Evolutionary conservation across 2,113 vertebrate species (phyloP).

Genomic region (Phalacrocorax aristotelis): DNA sequence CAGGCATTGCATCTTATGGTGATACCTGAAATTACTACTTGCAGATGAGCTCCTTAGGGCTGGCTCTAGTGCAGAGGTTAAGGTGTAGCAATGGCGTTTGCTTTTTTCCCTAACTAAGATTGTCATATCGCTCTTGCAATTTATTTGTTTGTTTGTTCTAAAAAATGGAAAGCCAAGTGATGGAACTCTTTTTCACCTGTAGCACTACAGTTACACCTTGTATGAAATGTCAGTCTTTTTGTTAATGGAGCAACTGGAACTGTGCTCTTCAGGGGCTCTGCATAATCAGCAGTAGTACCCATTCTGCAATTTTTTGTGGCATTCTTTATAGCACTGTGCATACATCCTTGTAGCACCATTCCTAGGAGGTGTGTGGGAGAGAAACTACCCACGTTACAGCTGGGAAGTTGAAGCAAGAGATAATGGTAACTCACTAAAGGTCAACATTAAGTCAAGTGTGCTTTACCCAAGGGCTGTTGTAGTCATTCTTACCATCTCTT

Average conservation of each 20-base stretch:
- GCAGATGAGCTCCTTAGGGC: neutral
- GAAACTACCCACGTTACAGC: neutral
- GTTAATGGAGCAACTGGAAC: neutral
- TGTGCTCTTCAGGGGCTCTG: neutral
- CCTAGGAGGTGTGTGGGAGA: slow-evolving; percentile 27
- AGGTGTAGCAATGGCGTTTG: neutral
- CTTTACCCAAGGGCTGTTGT: neutral
- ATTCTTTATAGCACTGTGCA: neutral
- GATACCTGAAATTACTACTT: neutral
- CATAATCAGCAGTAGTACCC: neutral
- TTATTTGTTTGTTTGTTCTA: neutral
- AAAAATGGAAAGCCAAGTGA: too few relatives aligned
- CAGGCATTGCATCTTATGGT: neutral
- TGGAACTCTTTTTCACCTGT: neutral
- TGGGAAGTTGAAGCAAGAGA: neutral
- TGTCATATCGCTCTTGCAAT: neutral
- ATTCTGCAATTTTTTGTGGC: neutral
- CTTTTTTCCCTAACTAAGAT: neutral
- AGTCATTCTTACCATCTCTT: neutral
- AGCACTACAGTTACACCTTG: neutral
- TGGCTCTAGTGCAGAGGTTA: neutral
- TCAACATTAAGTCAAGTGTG: neutral
- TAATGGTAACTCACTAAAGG: neutral
- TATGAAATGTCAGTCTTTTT: neutral
- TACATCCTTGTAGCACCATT: neutral